phyloP scores from a whole-genome alignment of 2,113 vertebrate species.

The Dicrurus megarhynchus region DNA sequence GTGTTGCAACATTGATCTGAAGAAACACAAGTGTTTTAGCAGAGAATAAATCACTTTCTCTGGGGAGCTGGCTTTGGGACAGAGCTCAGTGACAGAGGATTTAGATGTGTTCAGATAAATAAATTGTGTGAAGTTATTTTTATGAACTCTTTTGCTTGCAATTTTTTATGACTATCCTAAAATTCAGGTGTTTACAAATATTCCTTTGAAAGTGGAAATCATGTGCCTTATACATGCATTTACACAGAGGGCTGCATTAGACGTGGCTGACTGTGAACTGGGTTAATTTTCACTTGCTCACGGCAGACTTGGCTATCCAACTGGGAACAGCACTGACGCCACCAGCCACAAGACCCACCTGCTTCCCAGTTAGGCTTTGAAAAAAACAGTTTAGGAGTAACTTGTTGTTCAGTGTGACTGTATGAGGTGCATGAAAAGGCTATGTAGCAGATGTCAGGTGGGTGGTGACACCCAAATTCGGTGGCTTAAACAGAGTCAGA shows the following conservation, averaged over 20 bases:
- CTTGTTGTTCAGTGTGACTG: not conserved
- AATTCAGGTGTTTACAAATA: not conserved
- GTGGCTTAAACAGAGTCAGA: not conserved
- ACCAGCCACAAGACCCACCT: not conserved
- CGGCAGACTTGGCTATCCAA: not conserved
- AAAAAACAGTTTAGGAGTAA: not conserved
- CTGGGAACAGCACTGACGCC: fast-evolving
- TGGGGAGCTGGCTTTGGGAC: not conserved
- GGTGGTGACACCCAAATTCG: not conserved
- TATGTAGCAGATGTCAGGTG: not conserved
- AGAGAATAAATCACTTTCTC: not conserved
- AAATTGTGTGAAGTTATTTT: not conserved
- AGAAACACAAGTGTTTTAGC: not conserved
- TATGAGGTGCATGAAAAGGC: not conserved
- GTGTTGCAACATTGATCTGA: not conserved
- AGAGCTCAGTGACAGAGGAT: not conserved
- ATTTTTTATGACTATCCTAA: not conserved
- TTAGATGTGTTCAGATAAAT: not conserved
- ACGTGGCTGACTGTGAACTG: not conserved
- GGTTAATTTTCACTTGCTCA: not conserved
- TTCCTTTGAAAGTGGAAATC: not conserved
- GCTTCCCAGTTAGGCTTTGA: not conserved
- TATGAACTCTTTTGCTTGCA: not conserved
- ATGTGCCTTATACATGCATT: not conserved
- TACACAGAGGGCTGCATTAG: not conserved